A percentile compares a stretch with the other conserved stretches of the same genome.
phyloP scores from a whole-genome alignment of 2,888 invertebrate species.

The Anthoptus insignis region DNA sequence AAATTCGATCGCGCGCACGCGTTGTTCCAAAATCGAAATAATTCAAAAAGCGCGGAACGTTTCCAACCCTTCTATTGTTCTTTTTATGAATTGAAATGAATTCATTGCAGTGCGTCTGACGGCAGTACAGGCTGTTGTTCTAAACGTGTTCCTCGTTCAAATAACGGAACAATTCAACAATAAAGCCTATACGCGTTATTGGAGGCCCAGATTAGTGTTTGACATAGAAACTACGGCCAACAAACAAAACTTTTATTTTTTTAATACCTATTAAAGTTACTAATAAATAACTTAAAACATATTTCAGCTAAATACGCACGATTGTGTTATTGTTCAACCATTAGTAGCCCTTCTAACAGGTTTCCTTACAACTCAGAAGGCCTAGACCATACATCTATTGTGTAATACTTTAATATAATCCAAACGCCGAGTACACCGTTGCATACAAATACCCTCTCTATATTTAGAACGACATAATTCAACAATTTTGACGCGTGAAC shows the following conservation, averaged over 20 bases:
- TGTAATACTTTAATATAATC: constrained; percentile 9
- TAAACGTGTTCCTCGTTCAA: constrained; percentile 33
- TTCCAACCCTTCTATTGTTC: constrained; percentile 55
- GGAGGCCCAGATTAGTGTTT: background rate
- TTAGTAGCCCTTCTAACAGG: no score
- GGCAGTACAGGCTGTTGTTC: constrained; percentile 41
- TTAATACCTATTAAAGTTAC: background rate
- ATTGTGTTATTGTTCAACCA: no score
- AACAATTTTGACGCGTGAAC: constrained; percentile 16
- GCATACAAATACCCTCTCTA: constrained; percentile 17
- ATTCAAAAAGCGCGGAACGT: constrained; percentile 55
- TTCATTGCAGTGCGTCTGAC: constrained; percentile 51
- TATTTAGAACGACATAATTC: constrained; percentile 23
- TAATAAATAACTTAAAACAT: no score
- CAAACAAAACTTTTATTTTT: no score
- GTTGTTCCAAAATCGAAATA: constrained; percentile 57
- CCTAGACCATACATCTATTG: no score
- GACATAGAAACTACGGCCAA: background rate
- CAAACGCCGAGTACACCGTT: background rate
- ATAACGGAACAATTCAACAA: constrained; percentile 32
- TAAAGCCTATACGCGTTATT: constrained; percentile 17
- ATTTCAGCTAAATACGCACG: no score
- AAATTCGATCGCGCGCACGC: constrained; percentile 60
- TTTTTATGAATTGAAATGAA: constrained; percentile 53
- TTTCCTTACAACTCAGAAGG: no score